phyloP scores from a whole-genome alignment of 2,888 invertebrate genomes.

The Yponomeuta malinellus region DNA sequence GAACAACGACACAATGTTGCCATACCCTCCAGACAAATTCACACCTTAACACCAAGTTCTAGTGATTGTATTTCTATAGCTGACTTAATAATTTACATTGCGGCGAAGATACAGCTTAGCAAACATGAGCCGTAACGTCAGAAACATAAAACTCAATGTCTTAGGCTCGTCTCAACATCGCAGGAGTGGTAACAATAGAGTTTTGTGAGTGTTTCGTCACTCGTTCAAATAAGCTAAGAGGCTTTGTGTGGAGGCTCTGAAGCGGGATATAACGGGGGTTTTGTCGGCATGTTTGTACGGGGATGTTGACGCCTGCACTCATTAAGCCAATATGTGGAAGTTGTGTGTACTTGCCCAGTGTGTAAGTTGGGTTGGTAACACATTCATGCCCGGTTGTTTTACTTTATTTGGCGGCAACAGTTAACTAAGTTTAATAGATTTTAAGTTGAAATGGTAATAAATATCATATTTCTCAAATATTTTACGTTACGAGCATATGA shows the following conservation, averaged over 20 bases:
- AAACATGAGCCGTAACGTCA: not conserved
- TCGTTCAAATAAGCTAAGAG: slow-evolving; percentile 55
- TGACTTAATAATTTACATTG: not conserved
- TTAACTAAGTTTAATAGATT: too few relatives aligned
- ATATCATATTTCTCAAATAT: too few relatives aligned
- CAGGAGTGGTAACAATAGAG: slow-evolving; percentile 51
- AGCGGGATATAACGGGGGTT: slow-evolving; percentile 47
- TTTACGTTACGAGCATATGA: too few relatives aligned
- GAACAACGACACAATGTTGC: not conserved
- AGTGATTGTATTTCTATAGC: not conserved
- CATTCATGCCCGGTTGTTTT: too few relatives aligned
- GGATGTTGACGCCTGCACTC: slow-evolving; percentile 44
- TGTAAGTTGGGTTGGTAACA: not conserved
- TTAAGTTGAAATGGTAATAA: too few relatives aligned
- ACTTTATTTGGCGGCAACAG: too few relatives aligned
- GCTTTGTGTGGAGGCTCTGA: slow-evolving; percentile 44
- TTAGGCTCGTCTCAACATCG: not conserved
- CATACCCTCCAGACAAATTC: not conserved
- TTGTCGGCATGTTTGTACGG: slow-evolving; percentile 52
- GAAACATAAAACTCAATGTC: not conserved
- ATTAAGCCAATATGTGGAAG: not conserved
- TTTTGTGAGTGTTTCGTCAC: slow-evolving; percentile 56
- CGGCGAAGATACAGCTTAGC: not conserved
- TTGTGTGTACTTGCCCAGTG: not conserved
- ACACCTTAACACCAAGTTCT: not conserved